Evolutionary conservation across 2,888 invertebrate species (phyloP).

Genomic region (Lasioglossum lativentre): DNA sequence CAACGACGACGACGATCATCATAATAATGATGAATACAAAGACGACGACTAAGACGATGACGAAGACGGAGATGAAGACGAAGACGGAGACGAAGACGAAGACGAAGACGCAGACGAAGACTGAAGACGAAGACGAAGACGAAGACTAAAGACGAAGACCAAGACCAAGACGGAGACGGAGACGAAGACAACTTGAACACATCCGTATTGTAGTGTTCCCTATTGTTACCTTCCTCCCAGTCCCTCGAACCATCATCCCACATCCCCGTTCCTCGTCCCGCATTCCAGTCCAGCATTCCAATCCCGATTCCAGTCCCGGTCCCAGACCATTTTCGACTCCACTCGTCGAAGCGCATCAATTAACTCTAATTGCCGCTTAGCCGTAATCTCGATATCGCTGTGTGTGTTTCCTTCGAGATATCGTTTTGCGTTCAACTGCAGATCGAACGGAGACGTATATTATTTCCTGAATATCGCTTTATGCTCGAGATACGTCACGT

Average conservation of each 20-base stretch:
- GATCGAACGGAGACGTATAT: conserved; percentile 51
- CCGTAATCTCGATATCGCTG: conserved; percentile 63
- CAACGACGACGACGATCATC: not conserved
- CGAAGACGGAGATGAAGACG: not conserved
- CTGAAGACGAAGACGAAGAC: not conserved
- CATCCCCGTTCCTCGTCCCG: not conserved
- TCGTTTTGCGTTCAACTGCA: conserved; percentile 53
- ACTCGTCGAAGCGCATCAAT: conserved; percentile 47
- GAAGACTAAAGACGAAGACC: no score
- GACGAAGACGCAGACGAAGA: not conserved
- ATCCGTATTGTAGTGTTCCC: conserved; percentile 46
- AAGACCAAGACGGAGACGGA: not conserved
- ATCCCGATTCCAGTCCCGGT: not conserved
- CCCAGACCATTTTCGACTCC: not conserved
- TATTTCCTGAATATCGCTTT: conserved; percentile 60
- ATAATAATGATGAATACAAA: not conserved
- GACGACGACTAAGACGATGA: not conserved
- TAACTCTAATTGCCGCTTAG: conserved; percentile 60
- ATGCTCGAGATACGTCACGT: conserved; percentile 56
- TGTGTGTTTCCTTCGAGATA: conserved; percentile 62
- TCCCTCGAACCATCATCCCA: not conserved
- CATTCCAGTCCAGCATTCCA: not conserved
- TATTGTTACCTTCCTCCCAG: conserved; percentile 27
- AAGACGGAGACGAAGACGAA: not conserved
- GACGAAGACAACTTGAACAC: conserved; percentile 30